Conservation (phyloP, 2,797 vertebrate genomes). For the Bryconaethiops microstoma region DNA sequence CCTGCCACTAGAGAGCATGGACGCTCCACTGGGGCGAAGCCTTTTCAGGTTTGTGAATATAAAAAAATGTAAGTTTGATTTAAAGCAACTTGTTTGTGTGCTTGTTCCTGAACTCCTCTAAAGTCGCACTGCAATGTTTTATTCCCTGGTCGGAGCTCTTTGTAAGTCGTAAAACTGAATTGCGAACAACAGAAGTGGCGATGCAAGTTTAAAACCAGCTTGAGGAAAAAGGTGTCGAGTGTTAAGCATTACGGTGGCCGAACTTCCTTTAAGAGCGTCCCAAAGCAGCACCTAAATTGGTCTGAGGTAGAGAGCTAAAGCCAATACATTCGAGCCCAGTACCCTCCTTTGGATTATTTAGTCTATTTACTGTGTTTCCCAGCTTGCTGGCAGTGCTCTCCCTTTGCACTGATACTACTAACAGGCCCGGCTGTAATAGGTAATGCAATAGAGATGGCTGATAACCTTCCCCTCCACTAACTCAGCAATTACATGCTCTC, state of each 20-base stretch:
- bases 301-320: constrained; percentile 14
- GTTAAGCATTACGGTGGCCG: neutral
- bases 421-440: constrained; percentile 49
- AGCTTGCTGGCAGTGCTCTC: constrained; percentile 25
- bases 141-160: constrained; percentile 4
- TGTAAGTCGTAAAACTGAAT: neutral
- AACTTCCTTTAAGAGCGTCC: constrained; percentile 17
- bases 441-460: constrained; percentile 56
- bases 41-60: constrained; percentile 15
- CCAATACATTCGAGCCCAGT: neutral
- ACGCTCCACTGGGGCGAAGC: constrained; percentile 3
- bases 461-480: constrained; percentile 57
- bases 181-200: constrained; percentile 3
- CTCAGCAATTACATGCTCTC: constrained; percentile 66
- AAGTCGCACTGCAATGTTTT: neutral
- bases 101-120: neutral
- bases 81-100: constrained; percentile 6
- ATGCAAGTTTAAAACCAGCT: neutral
- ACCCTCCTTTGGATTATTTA: constrained; percentile 26
- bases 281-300: constrained; percentile 18
- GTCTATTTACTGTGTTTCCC: constrained; percentile 26
- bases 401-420: constrained; percentile 42
- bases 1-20: constrained; percentile 35
- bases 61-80: constrained; percentile 16
- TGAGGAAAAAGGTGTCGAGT: neutral